Evolutionary conservation across 2,113 vertebrate species (phyloP), one percentile per base, ranked within the genome.

Genomic region (Chaetodon auriga): DNA sequence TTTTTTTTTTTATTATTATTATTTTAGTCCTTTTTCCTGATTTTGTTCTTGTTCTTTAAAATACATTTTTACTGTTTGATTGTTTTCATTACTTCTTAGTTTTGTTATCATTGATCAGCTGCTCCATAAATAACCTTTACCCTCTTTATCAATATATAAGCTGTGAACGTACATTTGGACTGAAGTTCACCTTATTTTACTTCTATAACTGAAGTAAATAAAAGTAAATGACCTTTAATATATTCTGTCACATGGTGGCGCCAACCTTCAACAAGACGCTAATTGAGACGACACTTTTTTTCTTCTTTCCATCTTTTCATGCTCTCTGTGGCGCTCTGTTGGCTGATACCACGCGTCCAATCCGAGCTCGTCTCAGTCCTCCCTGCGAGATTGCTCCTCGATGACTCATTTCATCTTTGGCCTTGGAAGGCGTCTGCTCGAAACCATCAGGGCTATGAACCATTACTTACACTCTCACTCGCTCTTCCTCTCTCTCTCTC

Each of bases 401-500:
- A 88, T 93, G 92, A 93, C 82, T 93, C 91, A 93, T 87, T 80
- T 88, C 75, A 80, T 93, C 89, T 89, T 87, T 91, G 87, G 90
- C 89, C 80, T 92, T 90, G 80, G 72, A 92, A 85, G 82, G 87
- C 58, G 82, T 87, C 87, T 86, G 82, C 54, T 89, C 46, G 7
- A 80, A 92, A 84, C 85, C 84, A 91, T 86, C 86, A 86, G 88
- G 83, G 75, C 89, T 90, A 71, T 82, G 82, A 91, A 93, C 90
- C 87, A 84, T 64, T 77, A 57, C 79, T 91, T 83, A 84, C 87
- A 82, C 78, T 80, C 77, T 69, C 58, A 21, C 75, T 62, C 74
- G 76, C 61, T 76, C 45, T 79, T 71, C 35, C 69, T 68, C 4
- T 57, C 45, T 61, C 64, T 23, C 18, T 0, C 38, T 10, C 36